phyloP scores from a whole-genome alignment of 2,888 invertebrate genomes.

The Pteria penguin region DNA sequence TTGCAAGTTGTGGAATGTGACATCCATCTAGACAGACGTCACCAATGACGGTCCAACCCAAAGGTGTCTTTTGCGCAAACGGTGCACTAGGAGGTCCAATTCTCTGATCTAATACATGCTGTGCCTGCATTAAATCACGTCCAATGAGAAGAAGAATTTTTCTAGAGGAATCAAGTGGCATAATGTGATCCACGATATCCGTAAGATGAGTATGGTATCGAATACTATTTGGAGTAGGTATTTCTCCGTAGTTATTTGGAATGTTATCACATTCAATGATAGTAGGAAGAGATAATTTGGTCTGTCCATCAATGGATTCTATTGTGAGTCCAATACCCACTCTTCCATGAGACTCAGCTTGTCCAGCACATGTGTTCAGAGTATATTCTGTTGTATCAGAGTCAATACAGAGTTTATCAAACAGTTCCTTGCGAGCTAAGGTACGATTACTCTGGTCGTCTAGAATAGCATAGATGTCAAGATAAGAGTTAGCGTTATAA shows the following conservation, averaged over 20 bases:
- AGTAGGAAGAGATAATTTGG: constrained; percentile 14
- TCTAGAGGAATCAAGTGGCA: constrained; percentile 25
- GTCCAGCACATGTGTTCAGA: constrained; percentile 45
- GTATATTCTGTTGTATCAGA: constrained; percentile 16
- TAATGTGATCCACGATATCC: constrained; percentile 19
- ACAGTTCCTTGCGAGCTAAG: constrained; percentile 14
- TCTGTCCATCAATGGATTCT: constrained; percentile 26
- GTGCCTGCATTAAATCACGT: constrained; percentile 36
- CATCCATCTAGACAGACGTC: constrained; percentile 29
- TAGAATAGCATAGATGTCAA: constrained; percentile 21
- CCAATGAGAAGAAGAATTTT: constrained; percentile 43
- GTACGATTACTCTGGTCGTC: constrained; percentile 45
- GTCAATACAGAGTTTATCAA: neutral
- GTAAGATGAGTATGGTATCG: constrained; percentile 31
- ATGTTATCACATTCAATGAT: constrained; percentile 39
- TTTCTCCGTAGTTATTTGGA: constrained; percentile 29
- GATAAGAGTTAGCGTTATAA: neutral
- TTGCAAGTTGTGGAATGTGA: neutral
- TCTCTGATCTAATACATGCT: constrained; percentile 36
- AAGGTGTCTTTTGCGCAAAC: constrained; percentile 34
- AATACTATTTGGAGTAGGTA: constrained; percentile 31
- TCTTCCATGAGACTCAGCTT: constrained; percentile 12
- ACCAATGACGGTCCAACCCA: constrained; percentile 36
- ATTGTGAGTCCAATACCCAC: constrained; percentile 14
- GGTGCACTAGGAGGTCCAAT: constrained; percentile 32